Evolutionary conservation across 2,113 vertebrate genomes (phyloP), one percentile per base, ranked within the genome.

Genomic region (Lampris megalopsis): DNA sequence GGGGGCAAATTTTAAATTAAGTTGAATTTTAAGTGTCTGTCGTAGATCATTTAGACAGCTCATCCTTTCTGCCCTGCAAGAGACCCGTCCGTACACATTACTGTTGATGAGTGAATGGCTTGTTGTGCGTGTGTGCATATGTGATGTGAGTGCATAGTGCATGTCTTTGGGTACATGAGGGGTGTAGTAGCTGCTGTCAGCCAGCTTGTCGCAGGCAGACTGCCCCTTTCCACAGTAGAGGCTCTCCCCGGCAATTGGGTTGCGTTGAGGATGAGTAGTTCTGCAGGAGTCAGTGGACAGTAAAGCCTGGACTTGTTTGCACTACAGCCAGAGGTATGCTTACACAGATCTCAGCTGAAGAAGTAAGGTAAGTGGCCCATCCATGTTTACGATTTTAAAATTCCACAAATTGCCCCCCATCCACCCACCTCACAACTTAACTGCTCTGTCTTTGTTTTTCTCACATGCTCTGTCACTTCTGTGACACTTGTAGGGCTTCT

Each of bases 251-350:
- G 96, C 97, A 97, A 95, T 98, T 96, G 96, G 89, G 93, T 98
- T 96, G 96, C 97, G 96, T 96, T 99, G 97, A 97, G 96, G 97
- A 98, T 97, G 96, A 96, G 91, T 99, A 98, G 97, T 99, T 96
- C 97, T 96, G 96, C 96, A 97, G 96, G 96, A 95, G 96, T 96
- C 96, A 98, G 96, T 99, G 97, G 97, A 98, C 97, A 97, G 96
- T 98, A 97, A 97, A 97, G 97, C 96, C 98, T 95, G 97, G 98
- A 99, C 97, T 96, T 98, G 95, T 97, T 96, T 96, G 95, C 96
- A 96, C 96, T 96, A 93, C 96, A 96, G 96, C 97, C 92, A 96
- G 96, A 98, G 97, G 96, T 97, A 92, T 97, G 96, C 96, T 96
- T 97, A 94, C 96, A 95, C 96, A 95, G 96, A 96, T 87, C 24